Base-by-base conservation (phyloP, 1,140 invertebrate genomes). In the Mercenaria mercenaria region DNA sequence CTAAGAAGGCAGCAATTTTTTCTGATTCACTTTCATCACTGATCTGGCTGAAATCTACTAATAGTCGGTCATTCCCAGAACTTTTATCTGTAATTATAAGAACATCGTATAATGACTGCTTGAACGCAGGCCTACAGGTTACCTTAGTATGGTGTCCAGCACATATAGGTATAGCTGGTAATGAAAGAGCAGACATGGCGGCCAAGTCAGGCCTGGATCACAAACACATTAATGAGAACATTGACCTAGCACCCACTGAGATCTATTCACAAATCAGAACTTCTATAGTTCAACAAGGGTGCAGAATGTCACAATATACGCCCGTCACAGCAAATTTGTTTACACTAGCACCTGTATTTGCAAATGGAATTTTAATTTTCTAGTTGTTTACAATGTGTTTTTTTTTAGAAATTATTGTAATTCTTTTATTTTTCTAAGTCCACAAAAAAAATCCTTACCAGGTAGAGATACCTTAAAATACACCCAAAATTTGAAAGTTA, bases 1-100 rank as follows among this genome's bases (percentile, higher is more conserved):
- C 2, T 23, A 4, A 13, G 1, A 82, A 82, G 47, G 15, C 23
- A 8, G 26, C 34, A 0, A 82, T 82, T 43, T 47, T 64, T 8
- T 82, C 59, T 37, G 80, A 64, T 47, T 82, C 56, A 43, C 56
- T 82, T n/a, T 64, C 56, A 3, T n/a, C 80, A 43, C 26, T 82
- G 29, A 23, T 41, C n/a, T 81, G 52, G 1, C 11, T 34, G 37
- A 41, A 67, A 67, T 52, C 47, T 34, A 37, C n/a, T 6, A 61
- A 67, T 23, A 41, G 80, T 32, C 20, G 47, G 0, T 82, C 80
- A 18, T 67, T 56, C 64, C 59, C 59, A 67, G 56, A 82, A 6
- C n/a, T 3, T 82, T 29, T 82, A 18, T 1, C 11, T 4, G 15
- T 6, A 13, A 72, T 72, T 3, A 4, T 39, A 20, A 72, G 1